These are phyloP conservation scores for Platygyra sinensis DNA, from an alignment of 64 coral and sea anemone species.

Conservation along the genomic window DNA sequence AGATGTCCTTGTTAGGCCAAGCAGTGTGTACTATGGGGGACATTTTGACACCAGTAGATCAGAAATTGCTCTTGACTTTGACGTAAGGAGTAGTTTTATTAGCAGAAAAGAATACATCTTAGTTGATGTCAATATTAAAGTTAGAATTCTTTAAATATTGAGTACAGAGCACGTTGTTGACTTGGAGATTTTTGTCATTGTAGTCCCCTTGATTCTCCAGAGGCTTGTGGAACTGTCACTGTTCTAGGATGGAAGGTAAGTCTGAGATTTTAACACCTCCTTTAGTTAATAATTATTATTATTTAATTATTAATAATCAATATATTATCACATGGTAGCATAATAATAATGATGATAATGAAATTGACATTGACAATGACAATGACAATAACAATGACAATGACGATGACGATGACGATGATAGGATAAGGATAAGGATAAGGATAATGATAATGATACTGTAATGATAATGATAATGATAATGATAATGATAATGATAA, in stretches of 20 bases:
- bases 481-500: too few relatives aligned
- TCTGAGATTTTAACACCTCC: neutral
- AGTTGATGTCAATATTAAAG: too few relatives aligned
- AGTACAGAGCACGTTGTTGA: neutral
- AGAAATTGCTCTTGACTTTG: slow-evolving; percentile 80
- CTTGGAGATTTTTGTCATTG: neutral
- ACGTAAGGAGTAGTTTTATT: slow-evolving; percentile 56
- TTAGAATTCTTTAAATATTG: neutral
- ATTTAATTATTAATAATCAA: too few relatives aligned
- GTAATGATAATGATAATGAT: too few relatives aligned
- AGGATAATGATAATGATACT: too few relatives aligned
- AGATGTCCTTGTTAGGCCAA: slow-evolving; percentile 97
- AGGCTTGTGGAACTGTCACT: slow-evolving; percentile 82
- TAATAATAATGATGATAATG: too few relatives aligned
- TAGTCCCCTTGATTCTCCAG: slow-evolving; percentile 85
- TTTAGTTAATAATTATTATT: neutral
- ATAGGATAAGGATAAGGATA: too few relatives aligned
- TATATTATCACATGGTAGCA: too few relatives aligned
- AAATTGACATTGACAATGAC: too few relatives aligned
- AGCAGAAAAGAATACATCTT: too few relatives aligned
- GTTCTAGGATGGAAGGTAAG: slow-evolving; percentile 96
- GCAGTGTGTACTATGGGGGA: slow-evolving; percentile 94
- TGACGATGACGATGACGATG: too few relatives aligned
- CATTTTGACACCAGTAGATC: slow-evolving; percentile 72
- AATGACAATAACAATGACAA: too few relatives aligned